A percentile compares a stretch with the other conserved stretches of the same genome.
These are phyloP conservation scores for Clarias fuscus DNA, from an alignment of 2,797 vertebrate genomes.

Conservation along the genomic window DNA sequence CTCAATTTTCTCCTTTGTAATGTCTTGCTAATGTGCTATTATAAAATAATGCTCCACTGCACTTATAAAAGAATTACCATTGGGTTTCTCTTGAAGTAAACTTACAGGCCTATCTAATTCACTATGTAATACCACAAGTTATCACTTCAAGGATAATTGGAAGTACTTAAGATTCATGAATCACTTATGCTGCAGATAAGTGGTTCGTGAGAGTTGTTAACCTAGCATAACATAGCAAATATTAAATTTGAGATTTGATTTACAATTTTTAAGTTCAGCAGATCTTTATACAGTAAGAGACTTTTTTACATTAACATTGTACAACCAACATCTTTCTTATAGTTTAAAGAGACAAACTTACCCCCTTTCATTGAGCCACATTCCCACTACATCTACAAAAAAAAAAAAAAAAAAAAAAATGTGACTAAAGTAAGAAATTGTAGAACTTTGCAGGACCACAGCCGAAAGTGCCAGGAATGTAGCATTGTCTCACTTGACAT, in stretches of 20 bases:
- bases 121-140: conserved; percentile 61
- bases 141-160: conserved; percentile 68
- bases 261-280: neutral
- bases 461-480: too few relatives aligned
- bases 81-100: conserved; percentile 67
- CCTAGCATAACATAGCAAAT: conserved; percentile 21
- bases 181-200: conserved; percentile 69
- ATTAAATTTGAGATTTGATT: neutral
- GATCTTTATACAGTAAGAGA: neutral
- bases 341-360: neutral
- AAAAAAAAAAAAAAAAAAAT: too few relatives aligned
- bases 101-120: conserved; percentile 70
- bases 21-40: conserved; percentile 50
- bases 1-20: conserved; percentile 46
- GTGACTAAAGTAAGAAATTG: too few relatives aligned
- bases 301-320: neutral
- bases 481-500: too few relatives aligned
- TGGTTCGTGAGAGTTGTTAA: conserved; percentile 60
- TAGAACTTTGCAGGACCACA: too few relatives aligned
- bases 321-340: neutral
- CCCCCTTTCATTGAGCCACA: too few relatives aligned
- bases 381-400: too few relatives aligned
- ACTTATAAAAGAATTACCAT: conserved; percentile 67
- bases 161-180: conserved; percentile 68
- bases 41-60: conserved; percentile 59